Conservation (phyloP, 1,140 invertebrate species). For the Tetragonula clypearis region DNA sequence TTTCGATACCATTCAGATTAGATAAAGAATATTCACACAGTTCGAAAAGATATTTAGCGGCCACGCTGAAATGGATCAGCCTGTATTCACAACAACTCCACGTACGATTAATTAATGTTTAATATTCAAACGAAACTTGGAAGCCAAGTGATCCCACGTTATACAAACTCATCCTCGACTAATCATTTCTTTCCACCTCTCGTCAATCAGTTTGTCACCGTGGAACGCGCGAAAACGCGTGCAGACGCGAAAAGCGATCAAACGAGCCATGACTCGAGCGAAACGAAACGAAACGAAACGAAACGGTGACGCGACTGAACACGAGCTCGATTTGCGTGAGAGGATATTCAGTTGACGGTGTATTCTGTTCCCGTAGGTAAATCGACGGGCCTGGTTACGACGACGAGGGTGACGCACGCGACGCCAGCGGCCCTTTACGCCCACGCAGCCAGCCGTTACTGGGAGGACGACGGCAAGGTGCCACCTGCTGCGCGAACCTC, state of each 20-base stretch:
- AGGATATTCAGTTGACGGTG: neutral
- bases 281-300: neutral
- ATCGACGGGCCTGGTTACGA: conserved; percentile 88
- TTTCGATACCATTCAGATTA: no score
- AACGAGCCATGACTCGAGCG: conserved; percentile 36
- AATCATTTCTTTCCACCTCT: neutral
- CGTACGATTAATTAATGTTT: neutral
- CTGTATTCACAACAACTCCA: neutral
- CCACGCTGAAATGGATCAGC: no score
- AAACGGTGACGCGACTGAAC: neutral
- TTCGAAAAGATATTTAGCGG: no score
- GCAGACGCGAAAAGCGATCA: conserved; percentile 17
- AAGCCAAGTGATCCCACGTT: neutral
- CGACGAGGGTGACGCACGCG: conserved; percentile 90
- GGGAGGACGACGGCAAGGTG: conserved; percentile 89
- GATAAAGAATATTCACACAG: no score
- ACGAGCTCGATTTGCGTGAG: neutral
- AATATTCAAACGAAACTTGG: neutral
- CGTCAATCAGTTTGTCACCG: conserved; percentile 17
- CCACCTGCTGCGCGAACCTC: conserved; percentile 81
- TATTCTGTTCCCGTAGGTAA: conserved; percentile 78
- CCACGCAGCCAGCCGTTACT: conserved; percentile 88
- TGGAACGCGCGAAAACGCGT: neutral
- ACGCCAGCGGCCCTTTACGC: conserved; percentile 92
- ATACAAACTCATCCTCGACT: neutral